Evolutionary conservation across 2,888 invertebrate species (phyloP), one percentile per base, ranked within the genome.

Genomic region (Spilarctia lutea): DNA sequence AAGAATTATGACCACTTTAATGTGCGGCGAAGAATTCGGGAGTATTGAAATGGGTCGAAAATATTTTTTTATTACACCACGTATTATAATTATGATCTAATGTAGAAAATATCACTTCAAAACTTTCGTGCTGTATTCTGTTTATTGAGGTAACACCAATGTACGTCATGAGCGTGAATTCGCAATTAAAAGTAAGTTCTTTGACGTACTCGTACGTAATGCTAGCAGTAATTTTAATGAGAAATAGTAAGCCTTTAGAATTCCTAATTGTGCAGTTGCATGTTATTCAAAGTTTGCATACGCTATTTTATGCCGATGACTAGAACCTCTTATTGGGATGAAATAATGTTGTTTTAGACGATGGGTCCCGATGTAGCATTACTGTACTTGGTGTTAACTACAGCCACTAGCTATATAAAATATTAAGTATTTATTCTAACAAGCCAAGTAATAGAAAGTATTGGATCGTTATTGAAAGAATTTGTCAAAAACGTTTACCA

Each of bases 141-240:
- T 63, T 63, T 18, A 30, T 18, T 18, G 18, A 30, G 18, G 8
- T 63, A 30, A 63, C 63, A 63, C 63, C 2, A 63, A 30, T 30
- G 30, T 30, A 63, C 68, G 81, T 84, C 80, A 81, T 85, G 77
- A 79, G 75, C 75, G 69, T 56, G 74, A 79, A 80, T 82, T 75
- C 72, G 60, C 80, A 79, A 79, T 81, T 82, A 76, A 76, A 79
- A 79, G 81, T 81, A 79, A 83, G 80, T 79, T 77, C 72, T 81
- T 78, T 83, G 83, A 81, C 81, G 78, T 39, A 39, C n/a, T 79
- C 27, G 13, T 77, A 70, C 75, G 75, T 78, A 76, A 81, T 82
- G 81, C 78, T 81, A 82, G 79, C 80, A 84, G 86, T 84, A 81
- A 75, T 71, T 72, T 33, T 79, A 75, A 77, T 78, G 76, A 75